These are phyloP conservation scores for Podargus strigoides DNA, from an alignment of 2,797 vertebrate genomes.

Conservation along the genomic window DNA sequence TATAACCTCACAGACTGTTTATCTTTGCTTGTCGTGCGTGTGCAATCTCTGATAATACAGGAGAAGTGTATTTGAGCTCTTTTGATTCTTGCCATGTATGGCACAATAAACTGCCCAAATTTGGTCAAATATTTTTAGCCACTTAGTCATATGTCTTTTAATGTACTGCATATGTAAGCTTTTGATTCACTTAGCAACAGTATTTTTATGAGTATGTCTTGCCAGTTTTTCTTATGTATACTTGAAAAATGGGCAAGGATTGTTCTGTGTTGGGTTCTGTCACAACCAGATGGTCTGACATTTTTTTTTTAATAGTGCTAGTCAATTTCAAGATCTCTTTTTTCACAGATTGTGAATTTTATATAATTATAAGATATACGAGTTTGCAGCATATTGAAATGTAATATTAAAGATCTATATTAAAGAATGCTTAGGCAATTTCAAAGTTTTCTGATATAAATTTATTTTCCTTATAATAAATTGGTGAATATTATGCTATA, in stretches of 20 bases:
- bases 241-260: conserved; percentile 36
- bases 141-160: conserved; percentile 84
- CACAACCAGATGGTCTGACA: not conserved
- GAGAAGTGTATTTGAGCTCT: conserved; percentile 69
- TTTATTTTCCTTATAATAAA: not conserved
- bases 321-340: not conserved
- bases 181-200: conserved; percentile 67
- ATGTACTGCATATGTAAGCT: conserved; percentile 78
- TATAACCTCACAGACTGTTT: not conserved
- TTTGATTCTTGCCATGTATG: conserved; percentile 75
- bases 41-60: conserved; percentile 70
- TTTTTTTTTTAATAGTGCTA: not conserved
- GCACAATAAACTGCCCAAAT: conserved; percentile 83
- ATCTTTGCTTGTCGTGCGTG: not conserved
- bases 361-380: too few species aligned
- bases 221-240: conserved; percentile 48
- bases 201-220: conserved; percentile 57
- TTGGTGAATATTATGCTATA: not conserved
- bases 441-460: not conserved
- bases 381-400: not conserved
- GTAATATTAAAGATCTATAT: too few species aligned
- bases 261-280: not conserved
- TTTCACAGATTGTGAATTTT: not conserved
- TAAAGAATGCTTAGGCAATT: not conserved
- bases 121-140: conserved; percentile 89